Base-by-base conservation (phyloP, 2,888 invertebrate species). In the Subacronicta megacephala region DNA sequence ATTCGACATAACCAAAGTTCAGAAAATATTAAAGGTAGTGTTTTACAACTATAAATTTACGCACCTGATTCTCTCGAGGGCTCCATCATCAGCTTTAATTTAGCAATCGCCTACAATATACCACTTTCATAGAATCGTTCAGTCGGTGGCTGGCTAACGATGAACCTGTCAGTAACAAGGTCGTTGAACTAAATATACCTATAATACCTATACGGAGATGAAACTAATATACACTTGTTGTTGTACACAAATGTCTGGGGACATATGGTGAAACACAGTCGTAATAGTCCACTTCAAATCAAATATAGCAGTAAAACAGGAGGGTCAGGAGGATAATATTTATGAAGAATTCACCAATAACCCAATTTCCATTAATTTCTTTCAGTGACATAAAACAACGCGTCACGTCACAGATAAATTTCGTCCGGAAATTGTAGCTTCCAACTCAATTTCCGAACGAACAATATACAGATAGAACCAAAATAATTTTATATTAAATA, bases 101-200 rank as follows among this genome's bases (percentile, higher is more conserved):
- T 85, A 84, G 70, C 84, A 87, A 85, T 84, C 80, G 80, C 82
- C 78, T 87, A 84, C 80, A 71, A 69, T 81, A 78, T 66, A 89
- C 84, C 89, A 92, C 92, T 93, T 91, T 93, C 90, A 88, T 93
- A 89, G 85, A 90, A 86, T 83, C 89, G 83, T 90, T 89, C 85
- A 88, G 90, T 89, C 85, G 88, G 90, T 89, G 84, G 90, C 89
- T 89, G 84, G 90, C 89, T 84, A 83, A 90, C 89, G 92, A 93
- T 93, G 93, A 92, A 93, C 94, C 94, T 94, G 94, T 93, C 94
- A 94, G 93, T 87, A 94, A 92, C 93, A 94, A 94, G 94, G 94
- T 94, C 94, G 92, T 89, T 94, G 94, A 94, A 94, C 94, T 93
- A 93, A 93, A 94, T 94, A 92, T 93, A 93, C 92, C 89, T 92